Base-by-base conservation (phyloP, 53 echinoderm and acorn worm genomes). In the Holothuria leucospilota region DNA sequence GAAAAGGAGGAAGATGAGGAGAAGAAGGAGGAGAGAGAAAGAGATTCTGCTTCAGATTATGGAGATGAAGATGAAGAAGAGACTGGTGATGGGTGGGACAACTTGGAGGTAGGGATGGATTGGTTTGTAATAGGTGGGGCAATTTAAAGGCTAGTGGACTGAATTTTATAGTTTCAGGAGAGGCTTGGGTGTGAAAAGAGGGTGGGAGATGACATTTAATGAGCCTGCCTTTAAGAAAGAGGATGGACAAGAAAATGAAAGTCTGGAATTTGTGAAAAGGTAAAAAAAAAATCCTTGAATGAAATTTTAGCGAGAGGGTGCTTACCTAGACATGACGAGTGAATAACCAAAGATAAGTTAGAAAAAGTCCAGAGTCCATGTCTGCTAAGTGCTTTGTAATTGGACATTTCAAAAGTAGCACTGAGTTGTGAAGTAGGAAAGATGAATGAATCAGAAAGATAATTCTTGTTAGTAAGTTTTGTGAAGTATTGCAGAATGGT, bases 31-130 rank as follows among this genome's bases (percentile, higher is more conserved):
- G 29, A 85, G 23, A 81, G 58, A 16, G 91, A 68, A 0, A 69
- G 84, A 58, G 92, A 97, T 84, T 91, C 91, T 13, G 95, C 75
- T 7, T 94, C 95, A 23, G 95, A 93, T 61, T 94, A 90, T 83
- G 97, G 64, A 14, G 84, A 92, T 56, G 90, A 87, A 51, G 62
- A 87, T 62, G 90, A 81, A 73, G 96, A 78, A 2, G 34, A 68
- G 28, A 68, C 13, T 11, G 91, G 73, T 79, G 94, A 77, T 65
- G 91, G 91, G 39, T 93, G 93, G 91, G 80, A 93, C 73, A 88
- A 91, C 71, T 91, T 97, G 63, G 93, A 97, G 86, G 93, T 94
- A 68, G 88, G 90, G 53, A 51, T 20, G 52, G 15, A 52, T 52
- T 26, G 51, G 75, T 67, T 29, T 28, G 28, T 29, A 6, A 21